phyloP scores from a whole-genome alignment of 2,888 invertebrate genomes.

The Tenthredo amoena region DNA sequence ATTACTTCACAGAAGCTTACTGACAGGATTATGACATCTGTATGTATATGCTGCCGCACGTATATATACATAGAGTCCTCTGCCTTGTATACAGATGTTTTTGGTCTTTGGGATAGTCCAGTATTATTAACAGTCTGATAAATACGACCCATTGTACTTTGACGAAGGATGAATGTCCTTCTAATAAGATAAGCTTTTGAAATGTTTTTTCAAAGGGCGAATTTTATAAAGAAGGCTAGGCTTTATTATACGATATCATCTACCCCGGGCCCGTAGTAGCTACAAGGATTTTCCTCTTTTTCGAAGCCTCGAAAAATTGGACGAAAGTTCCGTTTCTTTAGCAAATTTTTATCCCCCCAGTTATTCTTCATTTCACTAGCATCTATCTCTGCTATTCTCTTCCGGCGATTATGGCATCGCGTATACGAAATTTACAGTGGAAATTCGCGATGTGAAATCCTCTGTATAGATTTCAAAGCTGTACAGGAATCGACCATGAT shows the following conservation, averaged over 20 bases:
- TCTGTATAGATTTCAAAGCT: not conserved
- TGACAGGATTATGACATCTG: not conserved
- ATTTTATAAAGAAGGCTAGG: conserved; percentile 8
- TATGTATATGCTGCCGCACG: not conserved
- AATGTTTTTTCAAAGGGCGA: conserved; percentile 3
- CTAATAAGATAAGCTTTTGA: conserved; percentile 27
- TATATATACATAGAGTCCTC: not conserved
- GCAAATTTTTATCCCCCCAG: not conserved
- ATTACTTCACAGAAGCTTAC: not conserved
- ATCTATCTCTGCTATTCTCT: not conserved
- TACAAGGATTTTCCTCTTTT: not conserved
- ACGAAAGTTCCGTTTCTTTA: not conserved
- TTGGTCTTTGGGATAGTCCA: not conserved
- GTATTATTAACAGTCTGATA: not conserved
- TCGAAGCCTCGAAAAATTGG: not conserved
- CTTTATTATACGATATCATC: conserved; percentile 21
- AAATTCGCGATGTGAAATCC: not conserved
- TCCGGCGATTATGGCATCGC: not conserved
- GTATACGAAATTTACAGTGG: not conserved
- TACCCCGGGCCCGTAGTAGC: not conserved
- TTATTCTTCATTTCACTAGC: not conserved
- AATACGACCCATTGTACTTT: conserved; percentile 7
- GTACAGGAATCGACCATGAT: not conserved
- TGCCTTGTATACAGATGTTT: not conserved
- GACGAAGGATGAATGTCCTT: conserved; percentile 2